These are phyloP conservation scores for Subacronicta megacephala DNA, from an alignment of 2,888 invertebrate species.

Conservation along the genomic window DNA sequence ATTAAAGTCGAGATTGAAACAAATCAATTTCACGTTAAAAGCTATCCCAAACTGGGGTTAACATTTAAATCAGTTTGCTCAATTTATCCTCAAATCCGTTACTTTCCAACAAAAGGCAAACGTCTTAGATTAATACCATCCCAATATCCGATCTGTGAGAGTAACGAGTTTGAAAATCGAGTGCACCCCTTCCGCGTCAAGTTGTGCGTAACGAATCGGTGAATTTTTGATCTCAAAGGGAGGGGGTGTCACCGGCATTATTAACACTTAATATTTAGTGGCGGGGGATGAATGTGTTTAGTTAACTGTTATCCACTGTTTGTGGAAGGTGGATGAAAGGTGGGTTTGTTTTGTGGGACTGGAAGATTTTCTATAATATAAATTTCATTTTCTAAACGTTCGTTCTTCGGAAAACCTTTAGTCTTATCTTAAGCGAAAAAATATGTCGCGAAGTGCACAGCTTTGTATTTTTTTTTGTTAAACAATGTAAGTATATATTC, in stretches of 20 bases:
- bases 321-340: slow-evolving; percentile 15
- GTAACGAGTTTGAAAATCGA: slow-evolving; percentile 75
- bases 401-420: too few relatives aligned
- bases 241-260: slow-evolving; percentile 77
- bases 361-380: too few relatives aligned
- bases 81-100: slow-evolving; percentile 53
- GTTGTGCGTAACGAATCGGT: slow-evolving; percentile 77
- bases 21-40: slow-evolving; percentile 48
- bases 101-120: slow-evolving; percentile 52
- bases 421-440: too few relatives aligned
- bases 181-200: slow-evolving; percentile 74
- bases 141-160: slow-evolving; percentile 74
- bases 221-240: slow-evolving; percentile 79
- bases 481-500: too few relatives aligned
- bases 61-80: slow-evolving; percentile 57
- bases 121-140: slow-evolving; percentile 64
- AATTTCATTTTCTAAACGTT: too few relatives aligned
- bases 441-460: too few relatives aligned
- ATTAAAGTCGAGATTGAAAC: slow-evolving; percentile 21
- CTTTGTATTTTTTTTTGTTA: too few relatives aligned
- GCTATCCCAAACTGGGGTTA: slow-evolving; percentile 42
- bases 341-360: slow-evolving; percentile 22
- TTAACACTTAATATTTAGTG: slow-evolving; percentile 86
- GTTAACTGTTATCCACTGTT: slow-evolving; percentile 49
- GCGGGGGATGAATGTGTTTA: slow-evolving; percentile 63